Conservation (phyloP, 2,888 invertebrate species). For the Lobophora halterata region DNA sequence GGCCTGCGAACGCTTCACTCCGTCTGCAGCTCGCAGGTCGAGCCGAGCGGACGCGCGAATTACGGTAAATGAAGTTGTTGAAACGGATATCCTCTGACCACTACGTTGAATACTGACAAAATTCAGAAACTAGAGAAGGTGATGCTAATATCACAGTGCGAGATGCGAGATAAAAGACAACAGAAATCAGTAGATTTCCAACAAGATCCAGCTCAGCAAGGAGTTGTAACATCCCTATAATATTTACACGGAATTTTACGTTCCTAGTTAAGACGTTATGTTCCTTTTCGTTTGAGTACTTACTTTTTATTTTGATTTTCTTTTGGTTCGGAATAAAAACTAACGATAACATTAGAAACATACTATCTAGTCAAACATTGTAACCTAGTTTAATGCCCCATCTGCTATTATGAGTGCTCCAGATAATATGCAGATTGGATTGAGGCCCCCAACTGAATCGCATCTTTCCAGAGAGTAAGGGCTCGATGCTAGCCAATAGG, state of each 20-base stretch:
- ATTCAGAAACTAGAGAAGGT: slow-evolving; percentile 14
- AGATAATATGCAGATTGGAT: too few relatives aligned
- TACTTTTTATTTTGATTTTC: too few relatives aligned
- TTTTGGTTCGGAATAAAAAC: too few relatives aligned
- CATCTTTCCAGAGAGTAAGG: slow-evolving; percentile 13
- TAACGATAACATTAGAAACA: too few relatives aligned
- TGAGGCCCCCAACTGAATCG: slow-evolving; percentile 14
- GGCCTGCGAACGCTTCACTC: slow-evolving; percentile 17
- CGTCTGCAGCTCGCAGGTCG: slow-evolving; percentile 23
- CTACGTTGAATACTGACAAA: slow-evolving; percentile 26
- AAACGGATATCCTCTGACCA: slow-evolving; percentile 32
- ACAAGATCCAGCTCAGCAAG: too few relatives aligned
- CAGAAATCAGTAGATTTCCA: too few relatives aligned
- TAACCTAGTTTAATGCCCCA: slow-evolving; percentile 19
- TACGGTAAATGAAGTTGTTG: slow-evolving; percentile 35
- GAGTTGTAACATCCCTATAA: too few relatives aligned
- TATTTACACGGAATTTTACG: too few relatives aligned
- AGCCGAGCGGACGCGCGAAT: slow-evolving; percentile 33
- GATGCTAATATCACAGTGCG: background rate
- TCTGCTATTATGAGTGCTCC: slow-evolving; percentile 15
- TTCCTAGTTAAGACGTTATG: too few relatives aligned
- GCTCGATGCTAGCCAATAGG: slow-evolving; percentile 5
- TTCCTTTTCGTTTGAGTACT: too few relatives aligned
- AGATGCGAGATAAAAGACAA: too few relatives aligned
- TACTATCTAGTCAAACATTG: too few relatives aligned